Evolutionary conservation across 2,797 vertebrate genomes (phyloP).

Genomic region (Sebastes reedi): DNA sequence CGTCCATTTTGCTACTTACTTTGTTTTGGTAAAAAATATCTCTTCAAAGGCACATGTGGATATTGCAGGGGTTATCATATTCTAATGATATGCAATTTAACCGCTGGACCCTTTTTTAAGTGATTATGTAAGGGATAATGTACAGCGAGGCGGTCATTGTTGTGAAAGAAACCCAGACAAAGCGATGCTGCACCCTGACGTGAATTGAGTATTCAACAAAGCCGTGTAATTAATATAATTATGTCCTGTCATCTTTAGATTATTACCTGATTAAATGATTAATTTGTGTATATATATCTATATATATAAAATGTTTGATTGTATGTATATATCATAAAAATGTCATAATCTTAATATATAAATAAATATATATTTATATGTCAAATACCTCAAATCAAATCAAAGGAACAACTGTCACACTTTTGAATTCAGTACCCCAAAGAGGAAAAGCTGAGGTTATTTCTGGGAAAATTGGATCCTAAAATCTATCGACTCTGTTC

Average conservation of each 20-base stretch:
- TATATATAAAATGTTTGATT: too few species aligned
- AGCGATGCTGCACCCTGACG: too few species aligned
- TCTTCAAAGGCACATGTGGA: background rate
- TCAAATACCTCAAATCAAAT: too few species aligned
- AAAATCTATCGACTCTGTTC: conserved; percentile 50
- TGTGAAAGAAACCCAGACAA: too few species aligned
- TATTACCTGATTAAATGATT: background rate
- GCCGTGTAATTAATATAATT: too few species aligned
- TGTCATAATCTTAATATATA: background rate
- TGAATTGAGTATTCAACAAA: too few species aligned
- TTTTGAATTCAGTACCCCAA: conserved; percentile 45
- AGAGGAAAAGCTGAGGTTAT: conserved; percentile 62
- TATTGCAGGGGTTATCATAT: background rate
- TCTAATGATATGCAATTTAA: background rate
- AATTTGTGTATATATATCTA: background rate
- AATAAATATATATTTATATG: too few species aligned
- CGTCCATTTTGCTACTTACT: background rate
- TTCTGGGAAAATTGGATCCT: conserved; percentile 56
- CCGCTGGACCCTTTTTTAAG: background rate
- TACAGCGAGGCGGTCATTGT: too few species aligned
- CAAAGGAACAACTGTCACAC: background rate
- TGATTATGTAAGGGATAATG: too few species aligned
- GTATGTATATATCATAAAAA: background rate
- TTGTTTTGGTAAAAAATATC: background rate
- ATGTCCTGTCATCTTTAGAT: background rate